Evolutionary conservation across 2,113 vertebrate species (phyloP), one percentile per base, ranked within the genome.

Genomic region (Leptosomus discolor): DNA sequence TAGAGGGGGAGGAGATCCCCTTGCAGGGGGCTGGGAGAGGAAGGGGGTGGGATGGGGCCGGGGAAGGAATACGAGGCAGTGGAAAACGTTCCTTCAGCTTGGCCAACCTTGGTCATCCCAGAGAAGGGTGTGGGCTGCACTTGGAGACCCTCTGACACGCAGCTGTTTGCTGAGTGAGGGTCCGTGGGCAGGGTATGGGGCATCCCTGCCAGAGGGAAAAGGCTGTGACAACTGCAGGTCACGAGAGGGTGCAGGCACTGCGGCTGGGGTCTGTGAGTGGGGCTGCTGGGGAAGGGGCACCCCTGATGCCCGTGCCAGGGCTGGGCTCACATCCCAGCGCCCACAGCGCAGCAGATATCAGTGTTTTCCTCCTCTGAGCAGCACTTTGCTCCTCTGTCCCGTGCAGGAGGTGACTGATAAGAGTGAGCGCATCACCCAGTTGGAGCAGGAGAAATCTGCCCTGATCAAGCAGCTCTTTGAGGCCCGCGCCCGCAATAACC

Each of bases 401-500:
- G 0, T 18, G 12, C 94, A 99, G 99, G 99, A 99, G 97, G 99
- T 99, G 97, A 99, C 99, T 0, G 97, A 98, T 48, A 99, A 99
- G 97, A 99, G 99, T 0, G 98, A 99, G 51, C 99, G 99, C 17
- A 99, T 99, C 97, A 98, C 99, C 8, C 99, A 99, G 98, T 88
- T 99, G 98, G 99, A 99, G 97, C 99, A 99, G 95, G 99, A 99
- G 98, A 99, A 99, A 79, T 99, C 98, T 0, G 98, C 99, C 3
- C 97, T 99, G 68, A 99, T 99, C 96, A 99, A 99, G 93, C 99
- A 99, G 98, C 98, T 99, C 37, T 99, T 99, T 3, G 99, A 99
- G 95, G 99, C 99, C 19, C 98, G 98, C 0, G 99, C 99, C 26
- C 98, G 79, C 53, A 98, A 86, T 71, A 96, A 96, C 57, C 98